Percentiles rank a stretch among this genome's conserved stretches.
Evolutionary conservation across 2,797 vertebrate genomes (phyloP).

Genomic region (Brotula barbata): DNA sequence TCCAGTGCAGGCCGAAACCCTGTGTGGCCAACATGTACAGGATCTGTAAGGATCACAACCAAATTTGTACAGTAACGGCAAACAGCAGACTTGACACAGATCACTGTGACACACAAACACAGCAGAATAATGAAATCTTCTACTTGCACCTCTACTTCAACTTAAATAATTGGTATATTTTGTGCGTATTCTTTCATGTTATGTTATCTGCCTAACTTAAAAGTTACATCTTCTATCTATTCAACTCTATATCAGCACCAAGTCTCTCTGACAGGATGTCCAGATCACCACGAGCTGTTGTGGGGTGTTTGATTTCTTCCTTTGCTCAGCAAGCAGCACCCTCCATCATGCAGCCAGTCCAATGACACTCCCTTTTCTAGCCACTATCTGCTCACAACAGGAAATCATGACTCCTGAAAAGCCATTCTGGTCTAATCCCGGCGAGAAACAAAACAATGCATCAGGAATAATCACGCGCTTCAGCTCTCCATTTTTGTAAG

Average conservation of each 20-base stretch:
- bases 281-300: conserved; percentile 27
- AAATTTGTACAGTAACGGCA: conserved; percentile 69
- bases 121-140: not conserved
- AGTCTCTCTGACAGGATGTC: conserved; percentile 58
- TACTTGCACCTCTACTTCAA: not conserved
- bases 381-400: conserved; percentile 71
- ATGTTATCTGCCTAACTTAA: not conserved
- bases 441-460: conserved; percentile 59
- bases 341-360: conserved; percentile 56
- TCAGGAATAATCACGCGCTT: conserved; percentile 43
- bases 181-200: not conserved
- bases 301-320: conserved; percentile 66
- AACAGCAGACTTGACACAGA: conserved; percentile 41
- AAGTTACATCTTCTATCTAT: no score
- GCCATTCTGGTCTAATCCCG: conserved; percentile 70
- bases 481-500: conserved; percentile 26
- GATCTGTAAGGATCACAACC: conserved; percentile 37
- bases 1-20: conserved; percentile 35
- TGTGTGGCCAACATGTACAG: conserved; percentile 62
- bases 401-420: conserved; percentile 79
- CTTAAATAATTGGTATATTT: no score
- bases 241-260: no score
- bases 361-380: conserved; percentile 53
- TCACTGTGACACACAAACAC: conserved; percentile 15
- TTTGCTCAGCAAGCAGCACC: conserved; percentile 37